A percentile compares a stretch with the other conserved stretches of the same genome.
phyloP scores from a whole-genome alignment of 2,797 vertebrate species.

The Sandelia bainsii region DNA sequence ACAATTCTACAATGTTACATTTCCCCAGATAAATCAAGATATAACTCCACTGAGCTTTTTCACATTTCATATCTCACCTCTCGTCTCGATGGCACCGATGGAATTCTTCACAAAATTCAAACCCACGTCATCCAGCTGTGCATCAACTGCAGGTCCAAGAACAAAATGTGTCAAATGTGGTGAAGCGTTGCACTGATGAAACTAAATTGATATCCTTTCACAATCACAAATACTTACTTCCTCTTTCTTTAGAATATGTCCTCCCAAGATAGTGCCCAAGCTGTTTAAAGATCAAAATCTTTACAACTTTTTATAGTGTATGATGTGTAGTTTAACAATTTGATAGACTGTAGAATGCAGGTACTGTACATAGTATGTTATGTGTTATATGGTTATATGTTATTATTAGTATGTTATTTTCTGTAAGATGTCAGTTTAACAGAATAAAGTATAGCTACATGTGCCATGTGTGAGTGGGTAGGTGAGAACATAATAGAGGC shows the following conservation, averaged over 20 bases:
- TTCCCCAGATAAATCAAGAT: background rate
- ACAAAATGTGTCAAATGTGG: background rate
- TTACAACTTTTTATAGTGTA: background rate
- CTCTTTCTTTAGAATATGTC: conserved; percentile 84
- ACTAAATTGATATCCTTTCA: background rate
- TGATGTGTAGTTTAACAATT: background rate
- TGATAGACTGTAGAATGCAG: background rate
- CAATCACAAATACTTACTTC: conserved; percentile 77
- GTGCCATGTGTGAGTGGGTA: conserved; percentile 32
- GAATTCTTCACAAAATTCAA: conserved; percentile 93
- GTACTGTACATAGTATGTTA: background rate
- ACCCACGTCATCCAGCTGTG: conserved; percentile 93
- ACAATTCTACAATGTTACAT: background rate
- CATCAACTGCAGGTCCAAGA: conserved; percentile 78
- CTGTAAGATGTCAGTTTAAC: conserved; percentile 8
- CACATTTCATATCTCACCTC: conserved; percentile 82
- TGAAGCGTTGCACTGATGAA: background rate
- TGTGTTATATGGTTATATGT: no score
- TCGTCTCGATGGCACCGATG: conserved; percentile 91
- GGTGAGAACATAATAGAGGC: conserved; percentile 52
- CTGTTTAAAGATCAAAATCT: conserved; percentile 58
- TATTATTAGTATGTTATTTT: background rate
- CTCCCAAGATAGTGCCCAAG: conserved; percentile 73
- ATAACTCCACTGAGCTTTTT: background rate
- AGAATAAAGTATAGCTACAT: conserved; percentile 15